Evolutionary conservation across 2,113 vertebrate genomes (phyloP).

Genomic region (Phodopus roborovskii): DNA sequence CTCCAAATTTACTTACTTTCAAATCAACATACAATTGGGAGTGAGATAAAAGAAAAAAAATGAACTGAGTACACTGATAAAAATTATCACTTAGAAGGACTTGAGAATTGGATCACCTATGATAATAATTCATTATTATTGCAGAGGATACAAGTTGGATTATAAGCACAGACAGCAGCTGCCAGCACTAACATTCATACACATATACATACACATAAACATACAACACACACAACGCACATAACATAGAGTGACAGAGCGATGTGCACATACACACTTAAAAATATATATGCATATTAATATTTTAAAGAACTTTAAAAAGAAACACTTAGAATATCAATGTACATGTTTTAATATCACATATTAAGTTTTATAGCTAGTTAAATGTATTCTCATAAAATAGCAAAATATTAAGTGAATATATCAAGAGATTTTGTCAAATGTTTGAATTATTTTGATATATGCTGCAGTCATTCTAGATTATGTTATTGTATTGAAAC

Average conservation of each 20-base stretch:
- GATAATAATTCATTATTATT: background rate
- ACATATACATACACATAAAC: background rate
- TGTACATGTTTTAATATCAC: background rate
- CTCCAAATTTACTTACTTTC: background rate
- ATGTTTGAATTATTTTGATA: background rate
- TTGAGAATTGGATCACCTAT: background rate
- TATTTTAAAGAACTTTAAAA: background rate
- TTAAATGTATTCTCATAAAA: background rate
- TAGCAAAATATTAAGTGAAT: background rate
- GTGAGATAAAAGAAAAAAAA: background rate
- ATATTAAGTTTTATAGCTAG: background rate
- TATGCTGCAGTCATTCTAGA: background rate
- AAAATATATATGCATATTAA: background rate
- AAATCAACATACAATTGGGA: background rate
- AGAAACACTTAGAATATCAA: background rate
- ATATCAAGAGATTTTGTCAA: background rate
- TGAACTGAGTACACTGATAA: background rate
- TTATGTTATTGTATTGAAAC: background rate
- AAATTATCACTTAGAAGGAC: background rate
- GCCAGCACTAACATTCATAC: background rate
- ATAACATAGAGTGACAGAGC: background rate
- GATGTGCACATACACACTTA: accelerated
- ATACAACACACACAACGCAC: background rate
- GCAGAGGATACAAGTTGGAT: background rate
- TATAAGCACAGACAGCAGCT: background rate